These are phyloP conservation scores for Brachyhypopomus gauderio DNA, from an alignment of 2,113 vertebrate genomes.

Conservation along the genomic window DNA sequence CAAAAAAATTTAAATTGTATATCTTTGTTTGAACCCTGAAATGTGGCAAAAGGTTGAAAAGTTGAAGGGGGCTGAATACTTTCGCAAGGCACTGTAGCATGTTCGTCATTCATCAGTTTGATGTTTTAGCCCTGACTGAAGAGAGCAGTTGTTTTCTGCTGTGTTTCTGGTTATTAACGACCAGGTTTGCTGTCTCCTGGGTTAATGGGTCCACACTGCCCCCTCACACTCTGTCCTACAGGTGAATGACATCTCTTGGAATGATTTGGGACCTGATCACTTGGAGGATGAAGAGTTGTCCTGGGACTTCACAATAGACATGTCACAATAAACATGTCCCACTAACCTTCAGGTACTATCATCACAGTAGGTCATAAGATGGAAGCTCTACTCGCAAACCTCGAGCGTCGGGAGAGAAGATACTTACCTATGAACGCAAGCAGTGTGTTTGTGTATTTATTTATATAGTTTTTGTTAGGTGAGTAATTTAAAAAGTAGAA, in stretches of 20 bases:
- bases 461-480: too few species aligned
- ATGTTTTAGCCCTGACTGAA: neutral
- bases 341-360: slow-evolving; percentile 3
- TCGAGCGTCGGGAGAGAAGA: neutral
- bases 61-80: too few species aligned
- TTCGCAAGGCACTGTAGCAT: too few species aligned
- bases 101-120: neutral
- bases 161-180: neutral
- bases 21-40: too few species aligned
- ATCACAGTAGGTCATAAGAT: neutral
- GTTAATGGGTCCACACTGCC: too few species aligned
- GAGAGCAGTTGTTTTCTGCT: neutral
- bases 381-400: neutral
- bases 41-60: too few species aligned
- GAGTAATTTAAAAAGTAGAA: too few species aligned
- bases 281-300: slow-evolving; percentile 50
- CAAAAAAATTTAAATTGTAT: too few species aligned
- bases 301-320: slow-evolving; percentile 48
- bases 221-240: slow-evolving; percentile 5
- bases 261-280: slow-evolving; percentile 16
- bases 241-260: slow-evolving; percentile 60
- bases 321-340: slow-evolving; percentile 36
- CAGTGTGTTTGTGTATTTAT: too few species aligned
- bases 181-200: neutral
- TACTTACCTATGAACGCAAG: too few species aligned